These are phyloP conservation scores for Halisarca cf. caerulea DNA, from an alignment of 37 sponge, comb jelly and placozoan species.

Conservation along the genomic window DNA sequence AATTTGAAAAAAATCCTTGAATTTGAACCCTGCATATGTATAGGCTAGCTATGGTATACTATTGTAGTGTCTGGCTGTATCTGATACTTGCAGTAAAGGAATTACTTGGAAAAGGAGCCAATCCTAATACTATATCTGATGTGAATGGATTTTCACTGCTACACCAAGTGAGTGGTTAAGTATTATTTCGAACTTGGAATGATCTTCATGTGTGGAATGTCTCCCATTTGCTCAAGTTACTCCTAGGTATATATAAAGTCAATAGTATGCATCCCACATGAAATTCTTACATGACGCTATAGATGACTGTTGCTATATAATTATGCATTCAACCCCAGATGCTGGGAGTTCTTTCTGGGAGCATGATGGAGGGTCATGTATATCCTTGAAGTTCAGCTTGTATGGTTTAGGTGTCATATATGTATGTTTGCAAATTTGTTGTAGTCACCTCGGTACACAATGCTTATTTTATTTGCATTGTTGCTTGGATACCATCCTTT, in stretches of 20 bases:
- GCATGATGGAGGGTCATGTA: too few species aligned
- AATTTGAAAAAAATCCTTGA: too few species aligned
- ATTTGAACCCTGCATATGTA: too few species aligned
- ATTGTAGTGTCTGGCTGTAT: too few species aligned
- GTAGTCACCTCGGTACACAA: background rate
- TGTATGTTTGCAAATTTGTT: background rate
- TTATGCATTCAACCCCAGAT: too few species aligned
- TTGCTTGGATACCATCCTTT: background rate
- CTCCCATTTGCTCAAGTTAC: background rate
- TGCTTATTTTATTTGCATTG: background rate
- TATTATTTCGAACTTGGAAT: slow-evolving; percentile 1
- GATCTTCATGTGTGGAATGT: background rate
- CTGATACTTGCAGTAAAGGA: slow-evolving; percentile 20
- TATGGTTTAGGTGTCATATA: background rate
- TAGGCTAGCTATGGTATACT: too few species aligned
- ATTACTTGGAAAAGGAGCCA: slow-evolving; percentile 21
- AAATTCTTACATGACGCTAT: too few species aligned
- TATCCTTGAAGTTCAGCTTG: background rate
- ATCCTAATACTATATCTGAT: slow-evolving; percentile 38
- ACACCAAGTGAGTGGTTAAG: slow-evolving; percentile 49
- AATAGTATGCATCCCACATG: too few species aligned
- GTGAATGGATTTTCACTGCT: slow-evolving; percentile 61
- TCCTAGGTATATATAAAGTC: too few species aligned
- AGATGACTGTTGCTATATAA: too few species aligned
- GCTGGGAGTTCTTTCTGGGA: too few species aligned